phyloP scores from a whole-genome alignment of 2,113 vertebrate genomes.

The Aleadryas rufinucha region DNA sequence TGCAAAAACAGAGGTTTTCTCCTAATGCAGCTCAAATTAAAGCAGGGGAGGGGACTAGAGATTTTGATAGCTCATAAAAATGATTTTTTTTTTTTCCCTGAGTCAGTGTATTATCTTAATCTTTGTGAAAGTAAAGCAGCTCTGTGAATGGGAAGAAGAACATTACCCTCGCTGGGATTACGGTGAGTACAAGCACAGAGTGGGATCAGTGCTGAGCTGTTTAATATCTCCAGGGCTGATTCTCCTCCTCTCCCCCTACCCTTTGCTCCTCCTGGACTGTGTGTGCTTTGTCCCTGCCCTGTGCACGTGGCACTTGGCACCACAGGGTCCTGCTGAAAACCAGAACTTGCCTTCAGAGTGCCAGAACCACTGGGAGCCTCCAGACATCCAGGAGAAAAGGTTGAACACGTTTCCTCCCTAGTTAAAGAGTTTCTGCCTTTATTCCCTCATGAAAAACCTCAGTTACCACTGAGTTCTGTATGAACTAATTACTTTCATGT shows the following conservation, averaged over 20 bases:
- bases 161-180: rapidly evolving
- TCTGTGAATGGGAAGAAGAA: neutral
- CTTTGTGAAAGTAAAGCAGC: neutral
- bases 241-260: neutral
- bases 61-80: neutral
- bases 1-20: neutral
- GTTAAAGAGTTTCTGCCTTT: neutral
- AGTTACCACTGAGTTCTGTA: neutral
- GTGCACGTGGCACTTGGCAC: neutral
- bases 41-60: neutral
- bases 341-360: rapidly evolving
- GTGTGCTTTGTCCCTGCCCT: neutral
- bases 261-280: rapidly evolving
- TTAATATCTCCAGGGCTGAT: neutral
- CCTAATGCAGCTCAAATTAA: neutral
- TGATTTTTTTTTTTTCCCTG: neutral
- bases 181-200: rapidly evolving
- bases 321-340: rapidly evolving
- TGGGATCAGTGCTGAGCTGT: neutral
- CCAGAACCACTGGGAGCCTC: neutral
- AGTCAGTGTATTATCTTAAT: neutral
- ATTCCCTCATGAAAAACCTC: neutral
- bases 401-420: neutral
- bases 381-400: neutral
- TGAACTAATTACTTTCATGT: constrained; percentile 34